Percentiles rank a stretch among this genome's conserved stretches.
These are phyloP conservation scores for Enteromius anoplus DNA, from an alignment of 2,797 vertebrate genomes.

Conservation along the genomic window DNA sequence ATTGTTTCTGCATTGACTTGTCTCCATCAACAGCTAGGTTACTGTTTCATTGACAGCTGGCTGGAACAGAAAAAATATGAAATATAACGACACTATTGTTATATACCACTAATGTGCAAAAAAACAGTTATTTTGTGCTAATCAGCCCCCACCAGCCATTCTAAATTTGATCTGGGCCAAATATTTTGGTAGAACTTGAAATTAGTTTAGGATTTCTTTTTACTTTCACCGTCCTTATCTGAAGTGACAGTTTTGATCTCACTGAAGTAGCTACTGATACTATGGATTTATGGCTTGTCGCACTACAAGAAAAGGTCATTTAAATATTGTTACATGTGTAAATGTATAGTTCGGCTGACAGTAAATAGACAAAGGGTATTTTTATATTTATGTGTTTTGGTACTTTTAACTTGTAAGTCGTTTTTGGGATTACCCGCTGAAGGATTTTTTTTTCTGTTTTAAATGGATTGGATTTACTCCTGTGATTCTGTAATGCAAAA, in stretches of 20 bases:
- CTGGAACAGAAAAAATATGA: neutral
- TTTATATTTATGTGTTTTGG: neutral
- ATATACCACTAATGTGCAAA: neutral
- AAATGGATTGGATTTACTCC: constrained; percentile 7
- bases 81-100: neutral
- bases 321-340: neutral
- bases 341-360: neutral
- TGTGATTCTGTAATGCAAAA: neutral
- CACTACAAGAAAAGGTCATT: neutral
- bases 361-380: neutral
- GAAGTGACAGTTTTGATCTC: neutral
- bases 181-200: neutral
- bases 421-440: constrained; percentile 1
- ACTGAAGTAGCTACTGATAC: neutral
- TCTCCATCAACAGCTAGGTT: constrained; percentile 1
- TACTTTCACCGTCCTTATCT: neutral
- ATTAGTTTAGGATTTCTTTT: neutral
- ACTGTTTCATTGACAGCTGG: neutral
- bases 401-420: neutral
- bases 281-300: neutral
- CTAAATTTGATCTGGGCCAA: neutral
- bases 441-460: neutral
- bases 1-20: neutral
- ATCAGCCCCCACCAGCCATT: neutral
- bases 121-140: neutral